Base-by-base conservation (phyloP, 1,140 invertebrate species). In the Halictus rubicundus region DNA sequence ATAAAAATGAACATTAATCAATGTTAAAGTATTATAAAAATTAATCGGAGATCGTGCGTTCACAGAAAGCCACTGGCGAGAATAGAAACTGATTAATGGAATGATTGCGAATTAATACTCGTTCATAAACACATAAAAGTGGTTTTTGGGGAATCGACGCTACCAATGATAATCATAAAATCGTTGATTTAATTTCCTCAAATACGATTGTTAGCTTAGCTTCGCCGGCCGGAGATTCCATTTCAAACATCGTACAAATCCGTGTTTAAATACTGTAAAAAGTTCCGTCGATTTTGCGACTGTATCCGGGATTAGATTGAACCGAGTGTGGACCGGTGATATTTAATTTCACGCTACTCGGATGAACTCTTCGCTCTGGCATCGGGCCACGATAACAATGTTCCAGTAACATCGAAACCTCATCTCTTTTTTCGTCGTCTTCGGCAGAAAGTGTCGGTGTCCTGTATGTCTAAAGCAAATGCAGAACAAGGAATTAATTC, bases 221-320 rank as follows among this genome's bases (percentile, higher is more conserved):
- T 63, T 61, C 68, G 60, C 59, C 65, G 57, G 54, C 37, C 57
- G 52, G 52, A 54, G 82, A 63, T 69, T 78, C 57, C 74, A 71
- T 68, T 76, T 77, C 82, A 82, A 84, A 84, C 73, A 77, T 23
- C 54, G 49, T 32, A 25, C 27, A 75, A 71, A 84, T 78, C 76
- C 82, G 60, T 82, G 78, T 80, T 80, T 81, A 54, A 71, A 92
- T 90, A 85, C 90, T 83, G 88, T 91, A 94, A 88, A 91, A 93
- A 71, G 93, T 91, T 87, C 93, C 93, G 86, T 93, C 92, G 54
- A 91, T 89, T 90, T 93, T 94, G 68, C 93, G 90, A 57, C 90
- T 93, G 81, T 88, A 94, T 52, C 93, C 93, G 70, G 90, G 89
- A 89, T 93, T 93, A 66, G 93, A 92, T 82, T 91, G 90, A 87